Conservation (phyloP, 2,797 vertebrate genomes). For the Muscicapa comitata region DNA sequence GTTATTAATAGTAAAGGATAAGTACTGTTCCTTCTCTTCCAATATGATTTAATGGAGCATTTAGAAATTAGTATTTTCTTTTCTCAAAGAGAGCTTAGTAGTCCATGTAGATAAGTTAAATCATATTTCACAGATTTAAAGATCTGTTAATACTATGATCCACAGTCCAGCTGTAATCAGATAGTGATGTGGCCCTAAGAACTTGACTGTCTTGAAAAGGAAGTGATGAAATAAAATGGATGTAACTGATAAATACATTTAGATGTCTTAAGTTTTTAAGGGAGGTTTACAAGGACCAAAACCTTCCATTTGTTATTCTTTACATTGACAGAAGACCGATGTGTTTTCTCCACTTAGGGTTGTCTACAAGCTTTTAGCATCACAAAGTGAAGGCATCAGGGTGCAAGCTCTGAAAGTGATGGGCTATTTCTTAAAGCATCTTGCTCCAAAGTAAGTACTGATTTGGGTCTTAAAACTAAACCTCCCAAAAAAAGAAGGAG, state of each 20-base stretch:
- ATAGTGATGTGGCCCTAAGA: background rate
- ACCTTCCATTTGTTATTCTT: background rate
- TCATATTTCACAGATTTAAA: background rate
- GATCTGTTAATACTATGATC: background rate
- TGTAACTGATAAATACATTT: background rate
- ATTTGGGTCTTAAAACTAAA: background rate
- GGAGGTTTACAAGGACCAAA: background rate
- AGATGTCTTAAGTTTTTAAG: background rate
- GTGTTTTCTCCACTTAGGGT: conserved; percentile 78
- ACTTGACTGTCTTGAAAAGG: background rate
- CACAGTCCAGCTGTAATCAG: background rate
- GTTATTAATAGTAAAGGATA: background rate
- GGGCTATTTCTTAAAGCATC: conserved; percentile 92
- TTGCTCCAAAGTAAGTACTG: conserved; percentile 79
- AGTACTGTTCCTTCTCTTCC: background rate
- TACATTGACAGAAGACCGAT: background rate
- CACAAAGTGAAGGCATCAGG: conserved; percentile 92
- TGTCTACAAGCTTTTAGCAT: conserved; percentile 94
- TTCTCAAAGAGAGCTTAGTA: background rate
- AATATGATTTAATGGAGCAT: background rate
- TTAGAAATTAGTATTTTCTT: background rate
- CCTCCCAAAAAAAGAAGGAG: background rate
- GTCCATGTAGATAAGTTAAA: background rate
- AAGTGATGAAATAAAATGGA: background rate
- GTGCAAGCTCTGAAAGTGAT: conserved; percentile 95